Conservation (phyloP, 2,797 vertebrate genomes). For the Paguma larvata region DNA sequence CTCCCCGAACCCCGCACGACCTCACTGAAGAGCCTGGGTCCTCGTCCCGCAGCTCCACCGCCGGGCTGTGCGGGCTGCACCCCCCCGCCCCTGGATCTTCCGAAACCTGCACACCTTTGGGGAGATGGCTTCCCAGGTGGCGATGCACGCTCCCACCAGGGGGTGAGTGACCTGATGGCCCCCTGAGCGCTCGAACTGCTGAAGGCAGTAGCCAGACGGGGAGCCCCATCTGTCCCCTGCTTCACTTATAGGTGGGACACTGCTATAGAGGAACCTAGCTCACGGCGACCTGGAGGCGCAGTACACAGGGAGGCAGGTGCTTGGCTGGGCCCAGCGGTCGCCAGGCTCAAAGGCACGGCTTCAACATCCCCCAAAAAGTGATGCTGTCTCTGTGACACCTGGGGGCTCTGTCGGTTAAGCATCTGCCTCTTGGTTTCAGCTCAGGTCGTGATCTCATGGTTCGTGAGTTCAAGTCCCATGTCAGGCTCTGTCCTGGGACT, state of each 20-base stretch:
- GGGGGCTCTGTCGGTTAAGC: too few relatives aligned
- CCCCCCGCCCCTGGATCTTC: neutral
- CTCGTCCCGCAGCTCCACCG: neutral
- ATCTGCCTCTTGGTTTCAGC: too few relatives aligned
- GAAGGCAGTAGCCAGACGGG: fast-evolving
- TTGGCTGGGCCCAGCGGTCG: fast-evolving
- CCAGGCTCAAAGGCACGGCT: neutral
- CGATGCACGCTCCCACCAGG: fast-evolving
- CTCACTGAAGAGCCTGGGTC: neutral
- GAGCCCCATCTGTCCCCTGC: too few relatives aligned
- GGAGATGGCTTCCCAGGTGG: neutral
- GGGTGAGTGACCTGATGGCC: neutral
- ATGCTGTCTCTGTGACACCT: neutral
- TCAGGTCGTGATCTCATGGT: too few relatives aligned
- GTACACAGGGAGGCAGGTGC: fast-evolving
- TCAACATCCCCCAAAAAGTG: neutral
- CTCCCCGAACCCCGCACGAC: neutral
- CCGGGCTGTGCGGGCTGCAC: neutral
- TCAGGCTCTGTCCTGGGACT: too few relatives aligned
- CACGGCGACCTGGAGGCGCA: fast-evolving
- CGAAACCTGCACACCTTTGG: too few relatives aligned
- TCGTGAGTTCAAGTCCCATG: too few relatives aligned
- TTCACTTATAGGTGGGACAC: fast-evolving
- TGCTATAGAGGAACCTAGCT: neutral
- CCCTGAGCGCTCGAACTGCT: fast-evolving